Evolutionary conservation across 2,113 vertebrate genomes (phyloP).

Genomic region (Anarhynchus alexandrinus): DNA sequence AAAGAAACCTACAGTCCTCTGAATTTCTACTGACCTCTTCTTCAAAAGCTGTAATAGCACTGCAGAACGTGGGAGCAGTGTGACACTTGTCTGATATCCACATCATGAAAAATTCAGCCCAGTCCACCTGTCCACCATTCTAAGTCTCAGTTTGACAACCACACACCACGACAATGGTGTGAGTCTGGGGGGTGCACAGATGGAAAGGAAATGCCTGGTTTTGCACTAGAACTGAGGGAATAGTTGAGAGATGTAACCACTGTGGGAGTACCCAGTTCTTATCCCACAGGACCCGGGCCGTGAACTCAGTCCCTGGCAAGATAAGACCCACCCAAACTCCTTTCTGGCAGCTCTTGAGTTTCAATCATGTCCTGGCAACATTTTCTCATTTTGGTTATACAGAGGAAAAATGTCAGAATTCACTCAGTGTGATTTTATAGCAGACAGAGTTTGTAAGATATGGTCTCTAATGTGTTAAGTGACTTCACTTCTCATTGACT

Average conservation of each 20-base stretch:
- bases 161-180: accelerated
- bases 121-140: neutral
- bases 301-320: neutral
- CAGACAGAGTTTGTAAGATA: neutral
- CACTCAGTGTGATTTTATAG: neutral
- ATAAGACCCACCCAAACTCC: neutral
- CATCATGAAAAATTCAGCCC: neutral
- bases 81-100: neutral
- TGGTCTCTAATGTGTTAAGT: neutral
- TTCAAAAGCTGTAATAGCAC: neutral
- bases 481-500: neutral
- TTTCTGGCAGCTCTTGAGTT: neutral
- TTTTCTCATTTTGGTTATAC: neutral
- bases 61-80: neutral
- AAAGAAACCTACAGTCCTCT: neutral
- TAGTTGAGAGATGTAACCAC: neutral
- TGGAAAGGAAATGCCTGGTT: neutral
- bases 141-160: neutral
- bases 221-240: neutral
- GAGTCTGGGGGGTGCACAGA: neutral
- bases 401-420: neutral
- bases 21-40: neutral
- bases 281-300: neutral
- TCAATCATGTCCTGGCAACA: neutral
- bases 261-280: neutral